Base-by-base conservation (phyloP, 2,797 vertebrate species). In the Austrolebias charrua region DNA sequence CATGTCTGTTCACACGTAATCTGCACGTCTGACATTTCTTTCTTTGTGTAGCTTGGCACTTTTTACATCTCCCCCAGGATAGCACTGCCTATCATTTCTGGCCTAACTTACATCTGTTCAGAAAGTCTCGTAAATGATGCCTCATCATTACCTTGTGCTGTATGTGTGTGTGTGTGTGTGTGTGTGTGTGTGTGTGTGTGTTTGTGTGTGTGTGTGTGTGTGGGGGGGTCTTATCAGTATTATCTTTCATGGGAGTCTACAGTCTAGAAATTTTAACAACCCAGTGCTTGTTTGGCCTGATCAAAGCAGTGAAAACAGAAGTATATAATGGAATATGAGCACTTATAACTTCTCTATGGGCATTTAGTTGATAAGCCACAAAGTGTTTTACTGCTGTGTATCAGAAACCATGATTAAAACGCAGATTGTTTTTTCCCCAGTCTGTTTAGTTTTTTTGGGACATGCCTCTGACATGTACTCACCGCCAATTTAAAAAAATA, bases 251-350 rank as follows among this genome's bases (percentile, higher is more conserved):
- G 35, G 74, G 76, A 48, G 63, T 73, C 44, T 83, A 73, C 66
- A 15, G 8, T 73, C 63, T 64, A 81, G 75, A 78, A 33, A 79
- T 82, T 71, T 84, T 78, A 84, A 81, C 71, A 81, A 76, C 67
- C 68, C 54, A 11, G 52, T 61, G 47, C 58, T 59, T 63, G 62
- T 78, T 73, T 59, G 48, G 31, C 54, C 50, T 59, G 50, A 73
- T 75, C 53, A 79, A 68, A 56, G 42, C 44, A 44, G 53, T 42
- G 55, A 46, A 47, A 50, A 43, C 47, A 42, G 40, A 42, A 53
- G 10, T 53, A 46, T 57, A 55, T 62, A 55, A 56, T 52, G 56
- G 9, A 43, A 38, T 31, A 28, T 29, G 50, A 73, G 42, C 1
- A 38, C 31, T 29, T 38, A 20, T 24, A 48, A 46, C 13, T 59